Base-by-base conservation (phyloP, 2,797 vertebrate genomes). In the Sternarchorhynchus goeldii region DNA sequence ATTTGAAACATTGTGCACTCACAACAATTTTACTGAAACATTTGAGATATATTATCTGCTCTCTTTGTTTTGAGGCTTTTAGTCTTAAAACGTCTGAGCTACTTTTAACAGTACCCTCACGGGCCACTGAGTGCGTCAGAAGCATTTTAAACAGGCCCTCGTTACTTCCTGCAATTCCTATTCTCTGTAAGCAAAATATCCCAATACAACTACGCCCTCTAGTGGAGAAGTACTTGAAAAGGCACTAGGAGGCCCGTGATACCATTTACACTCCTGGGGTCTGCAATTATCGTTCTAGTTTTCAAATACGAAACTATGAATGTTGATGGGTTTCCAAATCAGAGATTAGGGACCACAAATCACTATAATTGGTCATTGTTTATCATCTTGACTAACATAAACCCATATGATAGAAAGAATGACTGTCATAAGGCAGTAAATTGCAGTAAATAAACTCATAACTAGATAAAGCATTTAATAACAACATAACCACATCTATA, bases 391-490 rank as follows among this genome's bases (percentile, higher is more conserved):
- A 50, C 21, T 50, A 17, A 14, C 10, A 2, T 8, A 41, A 31
- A 12, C 45, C 45, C 12, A 2, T 50, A 50, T 50, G 45, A 12
- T 3, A 50, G 45, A 14, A 50, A 50, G 45, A 14, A 25, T 25
- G 25, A 25, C 25, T 25, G 25, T 25, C 25, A 25, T 25, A 25
- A 25, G 25, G 25, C 25, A 25, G 25, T 25, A 25, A 25, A 25
- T 25, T 25, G 25, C 25, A 25, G 25, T 25, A 25, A 25, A 25
- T 25, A 57, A 12, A 57, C 12, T 57, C 53, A 32, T 58, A 20
- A 58, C 58, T 32, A 71, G 20, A 65, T 45, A 8, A 7, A 64
- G 57, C 18, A 59, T 78, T 82, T 82, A 73, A 76, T 79, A 82
- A 41, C 60, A 57, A 32, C 64, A 73, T 14, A 41, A 41, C 56